Conservation (phyloP, 2,797 vertebrate species). For the Lepilemur septentrionalis region DNA sequence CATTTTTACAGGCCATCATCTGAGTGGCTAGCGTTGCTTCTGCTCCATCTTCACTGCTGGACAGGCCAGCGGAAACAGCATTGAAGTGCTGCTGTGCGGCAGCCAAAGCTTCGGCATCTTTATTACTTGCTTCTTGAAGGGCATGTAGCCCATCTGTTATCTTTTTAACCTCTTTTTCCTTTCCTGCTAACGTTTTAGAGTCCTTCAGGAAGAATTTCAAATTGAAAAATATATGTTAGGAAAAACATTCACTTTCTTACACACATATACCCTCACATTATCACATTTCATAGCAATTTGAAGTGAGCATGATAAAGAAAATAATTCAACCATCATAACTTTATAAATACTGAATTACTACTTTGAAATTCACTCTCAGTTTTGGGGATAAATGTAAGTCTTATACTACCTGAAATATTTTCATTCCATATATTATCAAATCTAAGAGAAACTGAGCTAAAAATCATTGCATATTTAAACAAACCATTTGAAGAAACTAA, state of each 20-base stretch:
- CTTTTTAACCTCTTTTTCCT: constrained; percentile 92
- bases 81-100: constrained; percentile 93
- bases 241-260: not conserved
- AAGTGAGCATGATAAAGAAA: not conserved
- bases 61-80: constrained; percentile 93
- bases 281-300: constrained; percentile 33
- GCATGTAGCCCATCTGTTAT: constrained; percentile 83
- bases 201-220: constrained; percentile 86
- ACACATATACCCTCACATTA: not conserved
- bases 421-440: not conserved
- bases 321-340: not conserved
- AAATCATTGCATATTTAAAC: constrained; percentile 21
- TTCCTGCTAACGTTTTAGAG: constrained; percentile 89
- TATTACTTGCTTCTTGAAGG: constrained; percentile 87
- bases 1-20: constrained; percentile 97
- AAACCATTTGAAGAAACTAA: constrained; percentile 29
- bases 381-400: not conserved
- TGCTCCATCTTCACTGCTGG: constrained; percentile 91
- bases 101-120: constrained; percentile 87
- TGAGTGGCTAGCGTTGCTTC: constrained; percentile 93
- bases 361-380: constrained; percentile 6
- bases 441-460: not conserved
- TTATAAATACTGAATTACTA: constrained; percentile 1
- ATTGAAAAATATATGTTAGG: not conserved
- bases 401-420: constrained; percentile 22